phyloP scores from a whole-genome alignment of 2,888 invertebrate species.

The Ceramica pisi region DNA sequence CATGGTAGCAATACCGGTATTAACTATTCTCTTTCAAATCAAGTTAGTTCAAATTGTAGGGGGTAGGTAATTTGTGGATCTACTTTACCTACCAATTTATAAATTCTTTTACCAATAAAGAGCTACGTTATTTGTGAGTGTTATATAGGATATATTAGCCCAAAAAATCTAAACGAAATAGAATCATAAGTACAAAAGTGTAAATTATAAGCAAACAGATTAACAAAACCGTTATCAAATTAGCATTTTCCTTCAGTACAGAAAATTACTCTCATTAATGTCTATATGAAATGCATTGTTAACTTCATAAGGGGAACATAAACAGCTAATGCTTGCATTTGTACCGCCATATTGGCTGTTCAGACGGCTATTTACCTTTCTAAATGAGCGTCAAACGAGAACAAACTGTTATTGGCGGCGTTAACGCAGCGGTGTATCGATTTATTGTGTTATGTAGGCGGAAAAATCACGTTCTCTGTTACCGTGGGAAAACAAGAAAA shows the following conservation, averaged over 20 bases:
- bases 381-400: conserved; percentile 85
- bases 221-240: conserved; percentile 7
- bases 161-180: no score
- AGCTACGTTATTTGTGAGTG: no score
- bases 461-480: conserved; percentile 62
- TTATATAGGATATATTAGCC: no score
- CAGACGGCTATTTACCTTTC: conserved; percentile 81
- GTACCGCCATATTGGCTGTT: conserved; percentile 80
- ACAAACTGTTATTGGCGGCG: conserved; percentile 82
- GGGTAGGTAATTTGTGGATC: no score
- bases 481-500: conserved; percentile 66
- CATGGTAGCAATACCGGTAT: no score
- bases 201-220: conserved; percentile 13
- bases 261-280: conserved; percentile 59
- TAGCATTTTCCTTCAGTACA: conserved; percentile 34
- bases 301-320: conserved; percentile 71
- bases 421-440: conserved; percentile 82
- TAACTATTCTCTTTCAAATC: no score
- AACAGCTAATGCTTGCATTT: conserved; percentile 79
- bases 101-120: no score
- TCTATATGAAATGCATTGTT: conserved; percentile 68
- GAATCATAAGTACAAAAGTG: no score
- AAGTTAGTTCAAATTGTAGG: not conserved
- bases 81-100: no score
- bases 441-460: conserved; percentile 76